Percentiles rank a stretch among this genome's conserved stretches.
Evolutionary conservation across 2,113 vertebrate genomes (phyloP).

Genomic region (Oceanites oceanicus): DNA sequence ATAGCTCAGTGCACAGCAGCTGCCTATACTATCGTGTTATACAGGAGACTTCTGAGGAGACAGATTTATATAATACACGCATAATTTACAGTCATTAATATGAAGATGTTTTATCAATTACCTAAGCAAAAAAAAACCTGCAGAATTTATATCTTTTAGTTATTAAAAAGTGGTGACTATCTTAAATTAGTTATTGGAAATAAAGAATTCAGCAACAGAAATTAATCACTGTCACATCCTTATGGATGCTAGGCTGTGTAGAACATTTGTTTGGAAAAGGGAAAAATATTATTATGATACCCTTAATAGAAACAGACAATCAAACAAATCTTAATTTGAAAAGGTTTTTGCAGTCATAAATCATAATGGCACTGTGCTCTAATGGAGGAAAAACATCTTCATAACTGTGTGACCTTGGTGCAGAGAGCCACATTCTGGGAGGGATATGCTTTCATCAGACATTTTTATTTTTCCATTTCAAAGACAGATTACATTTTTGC

Average conservation of each 20-base stretch:
- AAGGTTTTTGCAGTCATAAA: constrained; percentile 74
- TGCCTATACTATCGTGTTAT: background rate
- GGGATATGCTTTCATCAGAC: background rate
- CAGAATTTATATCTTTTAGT: constrained; percentile 68
- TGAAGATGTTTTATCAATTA: constrained; percentile 76
- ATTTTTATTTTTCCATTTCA: background rate
- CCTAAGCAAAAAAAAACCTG: constrained; percentile 63
- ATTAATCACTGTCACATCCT: constrained; percentile 76
- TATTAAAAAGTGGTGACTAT: constrained; percentile 73
- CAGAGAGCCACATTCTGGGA: background rate
- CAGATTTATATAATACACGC: constrained; percentile 53
- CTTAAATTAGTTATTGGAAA: constrained; percentile 76
- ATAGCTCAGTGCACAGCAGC: background rate
- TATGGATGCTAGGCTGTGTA: constrained; percentile 19
- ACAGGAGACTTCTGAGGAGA: constrained; percentile 31
- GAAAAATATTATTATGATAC: constrained; percentile 67
- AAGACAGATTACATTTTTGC: background rate
- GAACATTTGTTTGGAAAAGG: constrained; percentile 74
- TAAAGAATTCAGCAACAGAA: constrained; percentile 69
- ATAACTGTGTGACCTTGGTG: constrained; percentile 36
- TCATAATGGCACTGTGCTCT: constrained; percentile 68
- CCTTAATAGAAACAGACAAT: constrained; percentile 80
- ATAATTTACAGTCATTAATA: constrained; percentile 72
- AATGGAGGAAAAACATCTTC: constrained; percentile 63
- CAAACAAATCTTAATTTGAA: constrained; percentile 81